phyloP scores from a whole-genome alignment of 2,888 invertebrate species.

The Drosophila borborema region DNA sequence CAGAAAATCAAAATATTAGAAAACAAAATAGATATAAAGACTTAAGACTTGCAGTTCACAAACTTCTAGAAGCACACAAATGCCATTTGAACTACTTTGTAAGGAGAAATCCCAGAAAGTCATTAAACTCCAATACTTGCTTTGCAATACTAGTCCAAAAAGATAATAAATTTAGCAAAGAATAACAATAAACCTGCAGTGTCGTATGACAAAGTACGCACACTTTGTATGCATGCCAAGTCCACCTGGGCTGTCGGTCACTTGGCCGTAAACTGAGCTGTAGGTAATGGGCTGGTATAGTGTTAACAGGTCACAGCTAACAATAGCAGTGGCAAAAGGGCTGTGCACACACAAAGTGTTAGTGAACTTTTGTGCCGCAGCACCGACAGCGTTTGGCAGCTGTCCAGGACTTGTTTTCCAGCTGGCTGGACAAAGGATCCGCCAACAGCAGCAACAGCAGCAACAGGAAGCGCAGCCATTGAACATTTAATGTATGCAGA shows the following conservation, averaged over 20 bases:
- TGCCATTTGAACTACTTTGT: too few relatives aligned
- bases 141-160: not conserved
- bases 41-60: not conserved
- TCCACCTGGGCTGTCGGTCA: constrained; percentile 25
- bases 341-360: constrained; percentile 31
- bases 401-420: constrained; percentile 50
- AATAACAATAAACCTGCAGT: not conserved
- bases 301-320: constrained; percentile 53
- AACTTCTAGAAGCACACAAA: too few relatives aligned
- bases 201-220: not conserved
- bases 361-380: constrained; percentile 47
- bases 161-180: not conserved
- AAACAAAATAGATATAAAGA: too few relatives aligned
- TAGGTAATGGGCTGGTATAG: constrained; percentile 32
- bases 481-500: constrained; percentile 75
- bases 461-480: constrained; percentile 75
- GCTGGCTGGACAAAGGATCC: constrained; percentile 19
- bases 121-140: not conserved
- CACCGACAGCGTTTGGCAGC: constrained; percentile 41
- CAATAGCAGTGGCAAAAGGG: constrained; percentile 2
- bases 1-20: too few relatives aligned
- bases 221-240: not conserved
- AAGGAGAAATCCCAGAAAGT: too few relatives aligned
- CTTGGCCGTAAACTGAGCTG: constrained; percentile 28
- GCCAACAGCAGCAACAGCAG: constrained; percentile 37